These are phyloP conservation scores for Spheniscus humboldti DNA, from an alignment of 2,797 vertebrate genomes.

Conservation along the genomic window DNA sequence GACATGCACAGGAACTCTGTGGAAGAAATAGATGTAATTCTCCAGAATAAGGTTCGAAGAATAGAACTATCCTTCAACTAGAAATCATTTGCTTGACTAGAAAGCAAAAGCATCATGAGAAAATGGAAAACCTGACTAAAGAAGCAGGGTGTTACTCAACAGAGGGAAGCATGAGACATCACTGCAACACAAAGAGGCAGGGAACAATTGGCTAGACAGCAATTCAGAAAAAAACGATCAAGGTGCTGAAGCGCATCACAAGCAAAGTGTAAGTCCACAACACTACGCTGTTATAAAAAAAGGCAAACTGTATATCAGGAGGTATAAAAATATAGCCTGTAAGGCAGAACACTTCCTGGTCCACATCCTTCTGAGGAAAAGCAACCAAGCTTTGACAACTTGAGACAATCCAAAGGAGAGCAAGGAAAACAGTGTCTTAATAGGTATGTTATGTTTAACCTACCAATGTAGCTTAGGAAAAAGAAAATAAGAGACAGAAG, in stretches of 20 bases:
- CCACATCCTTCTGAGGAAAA: background rate
- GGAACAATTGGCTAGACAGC: background rate
- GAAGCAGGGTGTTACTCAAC: background rate
- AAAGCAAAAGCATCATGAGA: background rate
- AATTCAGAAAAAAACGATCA: background rate
- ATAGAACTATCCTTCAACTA: background rate
- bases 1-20: background rate
- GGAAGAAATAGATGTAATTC: background rate
- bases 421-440: background rate
- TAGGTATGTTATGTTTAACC: rapidly evolving
- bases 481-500: background rate
- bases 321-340: background rate
- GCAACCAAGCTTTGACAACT: background rate
- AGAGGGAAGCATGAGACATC: background rate
- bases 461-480: background rate
- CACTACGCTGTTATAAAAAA: background rate
- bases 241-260: background rate
- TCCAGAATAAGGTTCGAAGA: background rate
- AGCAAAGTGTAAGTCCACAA: rapidly evolving
- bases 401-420: background rate
- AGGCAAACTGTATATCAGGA: rapidly evolving
- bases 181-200: background rate
- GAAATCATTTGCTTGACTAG: background rate
- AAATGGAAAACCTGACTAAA: background rate
- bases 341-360: background rate